Evolutionary conservation across 2,113 vertebrate species (phyloP), one percentile per base, ranked within the genome.

Genomic region (Ornithorhynchus anatinus): DNA sequence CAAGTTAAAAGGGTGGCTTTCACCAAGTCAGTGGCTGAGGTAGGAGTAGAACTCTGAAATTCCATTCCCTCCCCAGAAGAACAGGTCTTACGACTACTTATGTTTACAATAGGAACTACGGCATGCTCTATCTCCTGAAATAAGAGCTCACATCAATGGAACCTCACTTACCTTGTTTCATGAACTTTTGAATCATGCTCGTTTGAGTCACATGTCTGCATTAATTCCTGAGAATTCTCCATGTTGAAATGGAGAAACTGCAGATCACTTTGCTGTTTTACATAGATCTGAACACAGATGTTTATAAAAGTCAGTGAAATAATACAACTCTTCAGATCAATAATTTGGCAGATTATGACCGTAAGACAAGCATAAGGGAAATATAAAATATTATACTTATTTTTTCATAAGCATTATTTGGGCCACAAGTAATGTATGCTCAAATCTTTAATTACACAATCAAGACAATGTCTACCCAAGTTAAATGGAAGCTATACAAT

Each of bases 241-340:
- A 95, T 84, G 83, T 81, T 95, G 69, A 94, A 45, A 54, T 92
- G 92, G 48, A 97, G 86, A 76, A 96, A 93, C 61, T 96, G 92
- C 36, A 97, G 88, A 69, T 97, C 95, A 45, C 75, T 89, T 54
- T 94, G 92, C 82, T 96, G 96, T 72, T 94, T 96, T 39, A 94
- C 69, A 50, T 93, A 97, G 69, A 97, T 93, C 96, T 98, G 86
- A 42, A 39, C n/a, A 6, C 16, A 80, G 74, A 86, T 2, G 88
- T 69, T 3, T 44, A 74, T 4, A 59, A 60, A 51, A 69, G 27
- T 45, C 14, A 73, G 14, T 23, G 40, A 19, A 56, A 56, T 16
- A 13, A 44, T 1, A 33, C 63, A 61, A 50, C 29, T 40, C 54
- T 69, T 1, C 16, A 14, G 70, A 31, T 8, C 52, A 64, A 57